These are phyloP conservation scores for Euwallacea fornicatus DNA, from an alignment of 1,140 invertebrate genomes.

Conservation along the genomic window DNA sequence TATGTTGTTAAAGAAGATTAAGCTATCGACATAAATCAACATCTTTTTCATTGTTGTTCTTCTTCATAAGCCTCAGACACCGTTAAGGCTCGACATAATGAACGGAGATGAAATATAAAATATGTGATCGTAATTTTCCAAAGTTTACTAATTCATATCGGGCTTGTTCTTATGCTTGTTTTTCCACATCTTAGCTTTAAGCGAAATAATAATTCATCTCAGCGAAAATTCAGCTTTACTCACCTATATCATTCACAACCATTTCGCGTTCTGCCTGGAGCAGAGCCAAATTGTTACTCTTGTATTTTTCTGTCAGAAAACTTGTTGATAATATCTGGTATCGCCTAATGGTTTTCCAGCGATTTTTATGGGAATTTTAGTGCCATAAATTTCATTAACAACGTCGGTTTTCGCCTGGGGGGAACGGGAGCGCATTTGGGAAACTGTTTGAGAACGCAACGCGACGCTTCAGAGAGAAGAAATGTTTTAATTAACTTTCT, in stretches of 20 bases:
- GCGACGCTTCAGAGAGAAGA: too few relatives aligned
- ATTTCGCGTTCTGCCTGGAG: constrained; percentile 21
- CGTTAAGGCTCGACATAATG: too few relatives aligned
- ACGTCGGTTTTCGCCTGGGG: too few relatives aligned
- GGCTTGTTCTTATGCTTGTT: not conserved
- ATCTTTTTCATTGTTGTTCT: constrained; percentile 6
- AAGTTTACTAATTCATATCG: too few relatives aligned
- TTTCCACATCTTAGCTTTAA: not conserved
- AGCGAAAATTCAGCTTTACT: constrained; percentile 13
- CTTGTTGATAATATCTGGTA: constrained; percentile 22
- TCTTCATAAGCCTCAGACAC: not conserved
- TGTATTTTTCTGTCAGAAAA: constrained; percentile 15
- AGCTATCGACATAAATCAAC: constrained; percentile 13
- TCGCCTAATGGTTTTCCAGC: constrained; percentile 10
- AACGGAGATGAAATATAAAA: too few relatives aligned
- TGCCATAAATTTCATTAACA: constrained; percentile 17
- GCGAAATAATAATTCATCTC: not conserved
- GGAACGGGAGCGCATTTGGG: too few relatives aligned
- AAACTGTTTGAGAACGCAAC: too few relatives aligned
- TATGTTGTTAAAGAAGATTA: constrained; percentile 12
- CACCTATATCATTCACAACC: constrained; percentile 18
- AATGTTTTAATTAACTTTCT: too few relatives aligned
- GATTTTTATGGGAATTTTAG: constrained; percentile 21
- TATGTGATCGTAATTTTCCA: too few relatives aligned
- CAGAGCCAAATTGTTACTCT: constrained; percentile 16